Base-by-base conservation (phyloP, 2,797 vertebrate species). In the Falco columbarius region DNA sequence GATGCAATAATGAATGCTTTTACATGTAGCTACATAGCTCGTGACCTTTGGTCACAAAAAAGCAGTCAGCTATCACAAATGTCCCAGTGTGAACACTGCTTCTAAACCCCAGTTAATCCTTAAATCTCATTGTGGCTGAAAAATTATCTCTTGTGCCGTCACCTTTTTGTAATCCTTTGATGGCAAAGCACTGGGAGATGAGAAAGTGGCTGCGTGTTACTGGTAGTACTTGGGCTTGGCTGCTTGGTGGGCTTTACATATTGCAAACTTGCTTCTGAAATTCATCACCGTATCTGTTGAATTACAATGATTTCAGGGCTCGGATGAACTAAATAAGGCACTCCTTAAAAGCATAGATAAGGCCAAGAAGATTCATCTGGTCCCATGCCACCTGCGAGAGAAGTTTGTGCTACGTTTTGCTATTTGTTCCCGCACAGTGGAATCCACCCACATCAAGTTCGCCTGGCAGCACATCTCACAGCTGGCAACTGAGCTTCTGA, bases 401-500 rank as follows among this genome's bases (percentile, higher is more conserved):
- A 97, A 87, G 86, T 99, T 99, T 42, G 99, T 99, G 92, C 98
- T 99, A 61, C 99, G 99, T 10, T 99, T 99, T 9, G 99, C 98
- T 59, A 49, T 99, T 93, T 99, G 99, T 26, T 97, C 99, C 27
- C 98, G 98, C 67, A 93, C 82, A 0, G 98, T 98, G 11, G 99
- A 99, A 81, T 98, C 98, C 10, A 91, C 88, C 47, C 99, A 99
- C 27, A 22, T 99, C 81, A 97, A 97, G 14, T 97, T 97, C 74
- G 99, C 99, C 46, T 99, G 99, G 99, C 96, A 97, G 72, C 99
- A 99, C 97, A 99, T 99, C 97, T 95, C 92, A 5, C 97, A 98
- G 88, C 97, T 99, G 95, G 98, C 99, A n/a, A 97, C 97, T 3
- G 96, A 98, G 32, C 97, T 99, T 52, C 96, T 99, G 90, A 95